These are phyloP conservation scores for Bibio marci DNA, from an alignment of 2,888 invertebrate species.

Conservation along the genomic window DNA sequence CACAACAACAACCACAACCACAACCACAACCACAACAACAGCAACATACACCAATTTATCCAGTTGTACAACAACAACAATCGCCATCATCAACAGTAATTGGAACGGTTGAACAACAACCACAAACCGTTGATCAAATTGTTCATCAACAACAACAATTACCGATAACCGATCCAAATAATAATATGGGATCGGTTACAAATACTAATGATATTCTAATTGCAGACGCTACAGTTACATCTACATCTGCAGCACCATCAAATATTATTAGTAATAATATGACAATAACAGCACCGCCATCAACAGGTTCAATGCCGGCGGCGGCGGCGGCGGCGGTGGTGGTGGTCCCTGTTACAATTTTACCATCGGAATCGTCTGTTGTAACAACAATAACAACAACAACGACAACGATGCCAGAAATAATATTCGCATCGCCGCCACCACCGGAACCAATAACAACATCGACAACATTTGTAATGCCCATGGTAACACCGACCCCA, in stretches of 20 bases:
- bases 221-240: too few species aligned
- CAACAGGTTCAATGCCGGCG: conserved; percentile 37
- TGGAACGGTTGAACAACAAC: too few species aligned
- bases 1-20: conserved; percentile 21
- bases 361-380: conserved; percentile 39
- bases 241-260: too few species aligned
- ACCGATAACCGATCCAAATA: too few species aligned
- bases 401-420: conserved; percentile 7
- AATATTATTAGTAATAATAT: too few species aligned
- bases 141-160: conserved; percentile 29
- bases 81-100: conserved; percentile 12
- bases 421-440: conserved; percentile 23
- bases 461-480: too few species aligned
- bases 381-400: conserved; percentile 32
- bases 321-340: conserved; percentile 33
- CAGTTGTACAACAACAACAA: conserved; percentile 20
- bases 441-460: conserved; percentile 29
- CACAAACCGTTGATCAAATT: conserved; percentile 6
- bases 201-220: too few species aligned
- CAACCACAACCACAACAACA: conserved; percentile 5
- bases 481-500: background rate
- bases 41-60: background rate
- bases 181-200: too few species aligned
- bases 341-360: conserved; percentile 33
- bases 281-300: conserved; percentile 30